These are phyloP conservation scores for Vespertilio murinus DNA, from an alignment of 2,797 vertebrate species.

Conservation along the genomic window DNA sequence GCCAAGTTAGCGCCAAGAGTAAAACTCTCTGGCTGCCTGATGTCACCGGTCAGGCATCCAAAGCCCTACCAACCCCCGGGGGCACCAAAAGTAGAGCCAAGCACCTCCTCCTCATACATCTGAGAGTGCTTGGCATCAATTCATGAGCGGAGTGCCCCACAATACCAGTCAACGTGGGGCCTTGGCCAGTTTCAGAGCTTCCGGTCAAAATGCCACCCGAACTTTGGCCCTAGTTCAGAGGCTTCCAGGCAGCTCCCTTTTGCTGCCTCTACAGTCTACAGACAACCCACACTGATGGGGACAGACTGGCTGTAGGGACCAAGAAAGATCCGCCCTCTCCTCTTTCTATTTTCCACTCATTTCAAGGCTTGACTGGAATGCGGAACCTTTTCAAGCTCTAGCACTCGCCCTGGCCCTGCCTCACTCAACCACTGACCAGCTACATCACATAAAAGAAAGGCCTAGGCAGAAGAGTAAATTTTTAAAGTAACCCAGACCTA, in stretches of 20 bases:
- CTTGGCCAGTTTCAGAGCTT: conserved; percentile 54
- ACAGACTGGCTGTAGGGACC: background rate
- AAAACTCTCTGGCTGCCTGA: conserved; percentile 50
- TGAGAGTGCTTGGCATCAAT: background rate
- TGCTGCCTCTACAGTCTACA: conserved; percentile 12
- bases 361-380: background rate
- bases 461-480: background rate
- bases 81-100: conserved; percentile 28
- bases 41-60: conserved; percentile 55
- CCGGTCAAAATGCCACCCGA: conserved; percentile 56
- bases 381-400: background rate
- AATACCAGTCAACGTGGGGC: background rate
- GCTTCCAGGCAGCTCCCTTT: conserved; percentile 51
- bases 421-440: background rate
- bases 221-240: conserved; percentile 28
- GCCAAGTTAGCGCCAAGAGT: conserved; percentile 56
- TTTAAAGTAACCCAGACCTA: conserved; percentile 55
- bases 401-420: background rate
- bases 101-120: background rate
- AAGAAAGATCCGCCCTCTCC: background rate
- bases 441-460: background rate
- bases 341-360: background rate
- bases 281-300: background rate
- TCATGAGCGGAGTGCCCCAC: background rate
- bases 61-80: conserved; percentile 50